Conservation (phyloP, 1,140 invertebrate genomes). For the Melitaea cinxia region DNA sequence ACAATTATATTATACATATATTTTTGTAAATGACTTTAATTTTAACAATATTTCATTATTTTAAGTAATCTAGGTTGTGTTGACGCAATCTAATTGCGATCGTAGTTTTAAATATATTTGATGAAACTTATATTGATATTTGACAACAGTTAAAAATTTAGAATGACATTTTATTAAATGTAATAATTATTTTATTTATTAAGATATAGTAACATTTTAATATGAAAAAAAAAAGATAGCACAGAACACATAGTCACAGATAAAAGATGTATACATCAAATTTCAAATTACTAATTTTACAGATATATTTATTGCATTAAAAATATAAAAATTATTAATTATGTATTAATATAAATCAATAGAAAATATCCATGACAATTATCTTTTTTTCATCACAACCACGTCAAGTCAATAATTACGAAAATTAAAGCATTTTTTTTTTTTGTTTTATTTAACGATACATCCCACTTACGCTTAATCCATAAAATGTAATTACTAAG, state of each 20-base stretch:
- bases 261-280: too few relatives aligned
- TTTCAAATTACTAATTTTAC: too few relatives aligned
- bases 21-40: slow-evolving; percentile 32
- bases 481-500: slow-evolving; percentile 25
- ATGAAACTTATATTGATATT: neutral
- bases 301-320: too few relatives aligned
- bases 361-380: slow-evolving; percentile 11
- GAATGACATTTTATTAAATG: slow-evolving; percentile 9
- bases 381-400: slow-evolving; percentile 2
- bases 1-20: slow-evolving; percentile 26
- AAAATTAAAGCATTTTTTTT: neutral
- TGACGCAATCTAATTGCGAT: slow-evolving; percentile 65
- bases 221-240: neutral
- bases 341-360: neutral
- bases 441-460: too few relatives aligned
- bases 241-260: neutral
- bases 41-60: slow-evolving; percentile 30
- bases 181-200: slow-evolving; percentile 12
- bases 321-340: too few relatives aligned
- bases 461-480: slow-evolving; percentile 37
- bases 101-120: slow-evolving; percentile 6
- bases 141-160: neutral
- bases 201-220: neutral
- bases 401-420: neutral
- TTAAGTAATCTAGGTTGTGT: slow-evolving; percentile 64